phyloP scores from a whole-genome alignment of 2,113 vertebrate genomes.

The western clawed frog (Xenopus tropicalis) region DNA sequence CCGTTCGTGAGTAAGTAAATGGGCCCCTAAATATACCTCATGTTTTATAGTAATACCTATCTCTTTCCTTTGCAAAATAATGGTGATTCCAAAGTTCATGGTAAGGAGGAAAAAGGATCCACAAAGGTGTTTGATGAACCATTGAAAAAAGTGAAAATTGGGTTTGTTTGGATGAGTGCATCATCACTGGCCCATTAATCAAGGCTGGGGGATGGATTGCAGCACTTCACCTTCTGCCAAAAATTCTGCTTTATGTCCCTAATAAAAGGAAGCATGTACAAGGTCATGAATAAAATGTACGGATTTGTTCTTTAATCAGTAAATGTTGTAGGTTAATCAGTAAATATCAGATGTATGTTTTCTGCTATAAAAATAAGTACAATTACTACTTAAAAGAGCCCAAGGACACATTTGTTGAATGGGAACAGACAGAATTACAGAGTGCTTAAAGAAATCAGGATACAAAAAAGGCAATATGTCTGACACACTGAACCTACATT shows the following conservation, averaged over 20 bases:
- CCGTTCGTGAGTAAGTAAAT: too few species aligned
- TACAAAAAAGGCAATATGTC: too few species aligned
- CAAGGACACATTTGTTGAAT: constrained; percentile 9
- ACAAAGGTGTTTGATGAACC: constrained; percentile 42
- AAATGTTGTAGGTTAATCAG: constrained; percentile 30
- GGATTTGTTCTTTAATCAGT: constrained; percentile 30
- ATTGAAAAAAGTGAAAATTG: constrained; percentile 44
- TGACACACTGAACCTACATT: too few species aligned
- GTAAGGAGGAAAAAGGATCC: constrained; percentile 40
- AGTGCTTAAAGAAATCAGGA: too few species aligned
- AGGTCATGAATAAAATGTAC: constrained; percentile 32
- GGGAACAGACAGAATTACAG: background rate
- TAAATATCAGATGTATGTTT: constrained; percentile 22
- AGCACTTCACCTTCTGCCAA: constrained; percentile 27
- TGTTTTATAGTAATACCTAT: constrained; percentile 15
- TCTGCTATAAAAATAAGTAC: constrained; percentile 7
- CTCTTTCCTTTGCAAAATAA: constrained; percentile 33
- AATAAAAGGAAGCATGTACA: constrained; percentile 11
- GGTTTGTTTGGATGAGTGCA: constrained; percentile 41
- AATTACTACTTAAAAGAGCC: background rate
- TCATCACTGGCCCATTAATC: constrained; percentile 33
- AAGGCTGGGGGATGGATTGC: constrained; percentile 26
- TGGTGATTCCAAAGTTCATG: constrained; percentile 29
- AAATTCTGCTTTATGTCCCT: constrained; percentile 27
- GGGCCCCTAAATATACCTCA: background rate